phyloP scores from a whole-genome alignment of 2,888 invertebrate species.

The Hecatera dysodea region DNA sequence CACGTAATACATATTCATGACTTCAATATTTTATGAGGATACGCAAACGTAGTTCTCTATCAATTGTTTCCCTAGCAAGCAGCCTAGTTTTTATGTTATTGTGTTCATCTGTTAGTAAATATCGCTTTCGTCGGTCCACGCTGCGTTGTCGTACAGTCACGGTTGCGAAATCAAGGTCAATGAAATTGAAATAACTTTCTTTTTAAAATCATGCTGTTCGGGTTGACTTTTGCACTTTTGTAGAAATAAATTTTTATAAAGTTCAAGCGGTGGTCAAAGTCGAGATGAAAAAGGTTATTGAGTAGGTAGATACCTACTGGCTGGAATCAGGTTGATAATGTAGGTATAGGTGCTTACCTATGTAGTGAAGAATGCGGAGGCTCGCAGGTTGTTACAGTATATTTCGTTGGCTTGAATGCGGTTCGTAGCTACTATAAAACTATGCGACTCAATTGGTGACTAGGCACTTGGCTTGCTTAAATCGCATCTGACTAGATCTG shows the following conservation, averaged over 20 bases:
- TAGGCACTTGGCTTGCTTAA: slow-evolving; percentile 63
- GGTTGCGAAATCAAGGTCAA: slow-evolving; percentile 81
- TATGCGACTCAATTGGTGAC: slow-evolving; percentile 60
- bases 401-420: slow-evolving; percentile 53
- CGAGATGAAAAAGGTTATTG: slow-evolving; percentile 39
- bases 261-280: slow-evolving; percentile 45
- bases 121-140: slow-evolving; percentile 67
- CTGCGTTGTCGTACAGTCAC: slow-evolving; percentile 71
- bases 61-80: slow-evolving; percentile 22
- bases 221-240: slow-evolving; percentile 62
- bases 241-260: slow-evolving; percentile 73
- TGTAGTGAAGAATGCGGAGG: slow-evolving; percentile 53
- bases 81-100: slow-evolving; percentile 47
- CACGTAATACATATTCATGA: slow-evolving; percentile 44
- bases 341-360: slow-evolving; percentile 11
- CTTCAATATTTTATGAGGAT: slow-evolving; percentile 41
- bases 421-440: slow-evolving; percentile 56
- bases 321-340: slow-evolving; percentile 17
- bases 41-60: slow-evolving; percentile 20
- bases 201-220: slow-evolving; percentile 73
- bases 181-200: slow-evolving; percentile 85
- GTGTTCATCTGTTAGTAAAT: slow-evolving; percentile 78
- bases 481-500: slow-evolving; percentile 71
- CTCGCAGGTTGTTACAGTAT: slow-evolving; percentile 27
- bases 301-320: slow-evolving; percentile 10